Evolutionary conservation across 2,888 invertebrate genomes (phyloP).

Genomic region (Deilephila elpenor): DNA sequence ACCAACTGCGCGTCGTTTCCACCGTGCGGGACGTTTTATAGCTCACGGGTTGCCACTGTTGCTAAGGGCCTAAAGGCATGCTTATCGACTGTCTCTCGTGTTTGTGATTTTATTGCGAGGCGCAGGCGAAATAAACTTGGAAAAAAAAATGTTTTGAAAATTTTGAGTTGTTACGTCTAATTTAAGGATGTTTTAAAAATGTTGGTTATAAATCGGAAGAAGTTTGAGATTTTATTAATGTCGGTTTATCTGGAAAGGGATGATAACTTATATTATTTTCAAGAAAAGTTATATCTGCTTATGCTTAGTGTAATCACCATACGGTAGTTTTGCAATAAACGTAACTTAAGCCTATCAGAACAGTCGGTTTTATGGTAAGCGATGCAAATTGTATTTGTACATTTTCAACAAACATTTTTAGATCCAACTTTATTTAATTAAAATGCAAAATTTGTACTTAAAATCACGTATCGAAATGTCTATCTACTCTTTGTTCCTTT

Average conservation of each 20-base stretch:
- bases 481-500: background rate
- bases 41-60: conserved; percentile 16
- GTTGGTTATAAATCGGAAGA: too few relatives aligned
- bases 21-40: conserved; percentile 27
- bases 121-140: too few relatives aligned
- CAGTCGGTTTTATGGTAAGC: background rate
- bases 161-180: too few relatives aligned
- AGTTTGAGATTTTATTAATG: background rate
- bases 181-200: too few relatives aligned
- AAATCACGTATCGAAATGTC: background rate
- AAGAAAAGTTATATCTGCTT: too few relatives aligned
- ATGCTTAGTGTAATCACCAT: background rate
- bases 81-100: background rate
- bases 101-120: too few relatives aligned
- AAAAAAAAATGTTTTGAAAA: too few relatives aligned
- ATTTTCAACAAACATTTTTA: background rate
- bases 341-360: background rate
- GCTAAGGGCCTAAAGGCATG: background rate
- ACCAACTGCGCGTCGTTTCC: conserved; percentile 56
- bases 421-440: background rate
- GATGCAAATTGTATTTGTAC: background rate
- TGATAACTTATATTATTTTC: too few relatives aligned
- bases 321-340: background rate
- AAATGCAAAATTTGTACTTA: background rate
- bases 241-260: too few relatives aligned